phyloP scores from a whole-genome alignment of 2,888 invertebrate species.

The Cheilosia variabilis region DNA sequence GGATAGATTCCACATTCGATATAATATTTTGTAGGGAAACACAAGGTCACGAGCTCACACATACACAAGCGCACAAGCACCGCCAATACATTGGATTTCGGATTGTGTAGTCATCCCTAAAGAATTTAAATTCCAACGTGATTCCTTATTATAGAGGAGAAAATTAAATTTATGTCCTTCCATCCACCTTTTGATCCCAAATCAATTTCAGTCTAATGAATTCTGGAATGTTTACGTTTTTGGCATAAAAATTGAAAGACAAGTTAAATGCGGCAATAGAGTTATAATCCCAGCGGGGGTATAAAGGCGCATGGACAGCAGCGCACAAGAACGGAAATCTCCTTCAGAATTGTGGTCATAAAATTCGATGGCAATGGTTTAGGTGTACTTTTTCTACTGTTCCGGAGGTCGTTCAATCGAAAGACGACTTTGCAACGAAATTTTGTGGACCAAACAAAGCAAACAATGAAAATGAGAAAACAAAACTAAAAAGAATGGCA shows the following conservation, averaged over 20 bases:
- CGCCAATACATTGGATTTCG: conserved; percentile 7
- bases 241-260: conserved; percentile 31
- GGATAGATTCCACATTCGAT: conserved; percentile 64
- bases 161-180: conserved; percentile 59
- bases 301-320: conserved; percentile 17
- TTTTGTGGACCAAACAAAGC: conserved; percentile 47
- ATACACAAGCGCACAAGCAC: background rate
- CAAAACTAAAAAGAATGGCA: conserved; percentile 1
- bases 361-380: conserved; percentile 32
- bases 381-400: conserved; percentile 2
- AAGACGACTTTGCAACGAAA: conserved; percentile 40
- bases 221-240: conserved; percentile 65
- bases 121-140: conserved; percentile 68
- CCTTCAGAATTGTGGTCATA: conserved; percentile 38
- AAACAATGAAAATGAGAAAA: conserved; percentile 37
- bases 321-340: conserved; percentile 20
- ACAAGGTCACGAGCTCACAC: conserved; percentile 48
- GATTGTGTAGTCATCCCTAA: conserved; percentile 58
- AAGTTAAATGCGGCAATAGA: conserved; percentile 65
- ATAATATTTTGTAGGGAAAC: conserved; percentile 34
- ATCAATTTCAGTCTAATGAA: conserved; percentile 73
- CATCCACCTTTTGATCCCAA: conserved; percentile 61
- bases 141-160: conserved; percentile 36
- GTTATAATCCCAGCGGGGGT: conserved; percentile 36
- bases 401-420: conserved; percentile 34